A percentile compares a stretch with the other conserved stretches of the same genome.
phyloP scores from a whole-genome alignment of 2,113 vertebrate genomes.

The Chionomys nivalis region DNA sequence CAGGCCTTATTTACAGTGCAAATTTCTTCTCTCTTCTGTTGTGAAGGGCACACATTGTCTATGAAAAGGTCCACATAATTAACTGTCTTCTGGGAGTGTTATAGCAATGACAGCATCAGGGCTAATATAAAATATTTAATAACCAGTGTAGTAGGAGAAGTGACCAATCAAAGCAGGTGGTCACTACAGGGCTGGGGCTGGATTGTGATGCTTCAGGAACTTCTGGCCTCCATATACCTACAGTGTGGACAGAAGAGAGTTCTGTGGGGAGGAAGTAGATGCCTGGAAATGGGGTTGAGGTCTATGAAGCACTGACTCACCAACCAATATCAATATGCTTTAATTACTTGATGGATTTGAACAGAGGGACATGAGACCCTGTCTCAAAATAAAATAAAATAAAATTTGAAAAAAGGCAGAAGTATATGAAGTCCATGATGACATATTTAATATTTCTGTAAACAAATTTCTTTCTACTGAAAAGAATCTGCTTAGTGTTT shows the following conservation, averaged over 20 bases:
- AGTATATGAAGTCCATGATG: background rate
- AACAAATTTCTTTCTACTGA: background rate
- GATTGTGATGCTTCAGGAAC: background rate
- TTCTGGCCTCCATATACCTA: background rate
- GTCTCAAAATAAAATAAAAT: background rate
- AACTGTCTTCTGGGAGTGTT: background rate
- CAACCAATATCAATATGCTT: background rate
- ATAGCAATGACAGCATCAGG: background rate
- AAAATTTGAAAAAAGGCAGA: background rate
- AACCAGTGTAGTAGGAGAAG: background rate
- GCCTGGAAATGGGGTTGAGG: background rate
- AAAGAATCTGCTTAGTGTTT: background rate
- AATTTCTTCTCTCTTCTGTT: background rate
- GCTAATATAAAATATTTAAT: background rate
- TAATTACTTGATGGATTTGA: background rate
- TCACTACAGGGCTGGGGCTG: background rate
- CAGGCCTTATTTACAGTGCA: background rate
- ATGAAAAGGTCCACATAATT: background rate
- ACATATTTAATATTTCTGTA: background rate
- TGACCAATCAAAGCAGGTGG: background rate
- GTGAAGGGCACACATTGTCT: background rate
- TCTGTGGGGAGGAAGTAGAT: background rate
- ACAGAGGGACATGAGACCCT: background rate
- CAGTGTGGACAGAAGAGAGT: background rate
- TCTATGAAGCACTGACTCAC: background rate